Evolutionary conservation across 2,113 vertebrate species (phyloP).

Genomic region (Columba livia): DNA sequence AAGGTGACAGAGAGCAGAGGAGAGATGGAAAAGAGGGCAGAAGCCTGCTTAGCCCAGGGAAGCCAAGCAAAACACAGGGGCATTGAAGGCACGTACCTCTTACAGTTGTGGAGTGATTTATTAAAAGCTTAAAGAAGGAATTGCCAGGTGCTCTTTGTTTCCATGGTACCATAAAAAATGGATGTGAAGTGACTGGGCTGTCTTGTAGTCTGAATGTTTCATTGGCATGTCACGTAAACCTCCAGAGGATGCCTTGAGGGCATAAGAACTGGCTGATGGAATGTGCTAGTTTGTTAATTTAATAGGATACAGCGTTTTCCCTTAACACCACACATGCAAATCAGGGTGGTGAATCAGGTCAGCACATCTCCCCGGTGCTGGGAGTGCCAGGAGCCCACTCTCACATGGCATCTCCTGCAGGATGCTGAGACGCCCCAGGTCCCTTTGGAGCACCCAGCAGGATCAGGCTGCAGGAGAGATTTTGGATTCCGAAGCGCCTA

Average conservation of each 20-base stretch:
- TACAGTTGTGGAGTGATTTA: constrained; percentile 50
- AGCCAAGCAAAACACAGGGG: background rate
- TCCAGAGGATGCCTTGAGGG: constrained; percentile 66
- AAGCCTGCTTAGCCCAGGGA: background rate
- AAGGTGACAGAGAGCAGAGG: background rate
- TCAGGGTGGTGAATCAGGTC: constrained; percentile 45
- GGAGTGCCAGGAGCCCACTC: background rate
- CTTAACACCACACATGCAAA: constrained; percentile 13
- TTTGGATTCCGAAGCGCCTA: background rate
- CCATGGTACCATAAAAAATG: constrained; percentile 70
- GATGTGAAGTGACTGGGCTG: constrained; percentile 67
- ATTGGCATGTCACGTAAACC: constrained; percentile 58
- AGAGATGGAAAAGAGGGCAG: background rate
- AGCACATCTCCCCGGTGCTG: background rate
- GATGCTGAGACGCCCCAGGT: background rate
- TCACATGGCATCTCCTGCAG: background rate
- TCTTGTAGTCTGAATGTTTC: constrained; percentile 59
- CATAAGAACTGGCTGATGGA: constrained; percentile 60
- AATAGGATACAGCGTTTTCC: constrained; percentile 48
- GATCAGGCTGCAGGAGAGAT: background rate
- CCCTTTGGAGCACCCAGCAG: accelerated
- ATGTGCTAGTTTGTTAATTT: constrained; percentile 68
- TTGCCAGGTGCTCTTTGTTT: constrained; percentile 54
- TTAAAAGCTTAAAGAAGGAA: constrained; percentile 28
- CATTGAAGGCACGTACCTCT: background rate